Conservation (phyloP, 2,797 vertebrate genomes). For the Pangasius macronema region DNA sequence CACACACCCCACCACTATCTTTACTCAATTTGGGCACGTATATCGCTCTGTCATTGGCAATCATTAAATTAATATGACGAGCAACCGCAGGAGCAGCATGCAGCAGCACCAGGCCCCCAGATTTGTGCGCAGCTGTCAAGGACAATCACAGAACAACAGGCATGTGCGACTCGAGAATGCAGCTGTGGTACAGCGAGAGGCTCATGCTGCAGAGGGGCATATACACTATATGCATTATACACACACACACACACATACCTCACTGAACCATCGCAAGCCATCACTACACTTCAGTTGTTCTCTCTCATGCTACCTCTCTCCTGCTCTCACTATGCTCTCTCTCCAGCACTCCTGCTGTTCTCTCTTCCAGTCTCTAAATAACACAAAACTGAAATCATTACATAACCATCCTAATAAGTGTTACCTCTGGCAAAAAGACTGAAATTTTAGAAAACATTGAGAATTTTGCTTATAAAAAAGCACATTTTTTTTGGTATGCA, state of each 20-base stretch:
- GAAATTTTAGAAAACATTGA: constrained; percentile 6
- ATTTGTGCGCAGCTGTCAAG: constrained; percentile 62
- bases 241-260: neutral
- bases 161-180: constrained; percentile 24
- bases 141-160: constrained; percentile 57
- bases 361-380: constrained; percentile 42
- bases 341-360: constrained; percentile 9
- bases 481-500: constrained; percentile 18
- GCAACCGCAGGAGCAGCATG: constrained; percentile 63
- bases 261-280: constrained; percentile 24
- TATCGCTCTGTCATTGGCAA: constrained; percentile 62
- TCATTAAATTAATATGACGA: constrained; percentile 66
- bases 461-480: neutral
- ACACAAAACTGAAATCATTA: constrained; percentile 40
- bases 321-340: constrained; percentile 18
- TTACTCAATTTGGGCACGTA: constrained; percentile 50
- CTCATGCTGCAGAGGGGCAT: constrained; percentile 34
- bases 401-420: constrained; percentile 40
- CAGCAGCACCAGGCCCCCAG: constrained; percentile 58
- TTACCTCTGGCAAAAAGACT: neutral
- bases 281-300: constrained; percentile 35
- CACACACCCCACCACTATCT: constrained; percentile 34
- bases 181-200: constrained; percentile 21
- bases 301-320: constrained; percentile 10
- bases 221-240: constrained; percentile 13